Percentiles rank a stretch among this genome's conserved stretches.
These are phyloP conservation scores for Pomacea maculata DNA, from an alignment of 1,140 invertebrate genomes.

Conservation along the genomic window DNA sequence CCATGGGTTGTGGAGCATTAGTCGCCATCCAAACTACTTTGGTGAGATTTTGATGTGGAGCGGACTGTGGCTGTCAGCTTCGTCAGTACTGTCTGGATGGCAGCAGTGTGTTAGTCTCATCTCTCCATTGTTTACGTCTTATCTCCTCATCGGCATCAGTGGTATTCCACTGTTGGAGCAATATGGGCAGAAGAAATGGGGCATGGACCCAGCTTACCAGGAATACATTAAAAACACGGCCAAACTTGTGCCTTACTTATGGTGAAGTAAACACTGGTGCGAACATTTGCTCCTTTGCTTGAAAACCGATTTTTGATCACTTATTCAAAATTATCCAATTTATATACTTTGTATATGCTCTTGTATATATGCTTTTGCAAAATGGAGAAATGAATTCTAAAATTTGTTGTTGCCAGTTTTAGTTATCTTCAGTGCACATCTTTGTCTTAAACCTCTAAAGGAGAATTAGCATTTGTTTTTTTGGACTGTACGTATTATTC, in stretches of 20 bases:
- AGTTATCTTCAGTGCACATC: no score
- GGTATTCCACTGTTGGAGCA: slow-evolving; percentile 61
- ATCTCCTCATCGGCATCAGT: slow-evolving; percentile 57
- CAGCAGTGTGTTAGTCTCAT: slow-evolving; percentile 55
- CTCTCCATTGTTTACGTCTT: slow-evolving; percentile 58
- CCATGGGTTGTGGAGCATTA: slow-evolving; percentile 83
- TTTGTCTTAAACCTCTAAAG: no score
- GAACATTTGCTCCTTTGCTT: no score
- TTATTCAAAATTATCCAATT: no score
- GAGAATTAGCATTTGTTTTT: no score
- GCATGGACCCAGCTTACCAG: slow-evolving; percentile 51
- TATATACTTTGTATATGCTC: no score
- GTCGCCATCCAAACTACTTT: slow-evolving; percentile 94
- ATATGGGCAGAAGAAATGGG: slow-evolving; percentile 56
- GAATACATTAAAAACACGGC: slow-evolving; percentile 57
- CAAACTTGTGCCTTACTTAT: slow-evolving; percentile 57
- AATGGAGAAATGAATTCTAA: no score
- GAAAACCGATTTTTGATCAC: no score
- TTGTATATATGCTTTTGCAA: no score
- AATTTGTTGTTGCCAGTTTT: no score
- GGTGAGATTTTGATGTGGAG: slow-evolving; percentile 94
- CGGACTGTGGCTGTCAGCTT: slow-evolving; percentile 79
- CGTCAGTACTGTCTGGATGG: slow-evolving; percentile 43
- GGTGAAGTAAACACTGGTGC: slow-evolving; percentile 30
- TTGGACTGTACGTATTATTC: no score